phyloP scores from a whole-genome alignment of 2,888 invertebrate genomes.

The Melanargia galathea region DNA sequence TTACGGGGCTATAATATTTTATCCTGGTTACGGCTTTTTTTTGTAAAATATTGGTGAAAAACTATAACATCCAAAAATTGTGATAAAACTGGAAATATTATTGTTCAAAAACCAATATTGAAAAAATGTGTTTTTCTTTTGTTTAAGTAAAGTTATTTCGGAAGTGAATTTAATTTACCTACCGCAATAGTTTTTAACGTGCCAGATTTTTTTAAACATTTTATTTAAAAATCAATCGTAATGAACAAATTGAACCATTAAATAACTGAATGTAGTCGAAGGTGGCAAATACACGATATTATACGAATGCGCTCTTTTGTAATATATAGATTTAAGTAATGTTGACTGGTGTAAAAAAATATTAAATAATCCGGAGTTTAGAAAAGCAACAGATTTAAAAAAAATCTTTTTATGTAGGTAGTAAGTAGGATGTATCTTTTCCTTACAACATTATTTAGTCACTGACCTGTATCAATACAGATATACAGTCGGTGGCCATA shows the following conservation, averaged over 20 bases:
- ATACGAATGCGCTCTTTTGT: slow-evolving; percentile 16
- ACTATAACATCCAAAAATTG: background rate
- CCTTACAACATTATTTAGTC: too few relatives aligned
- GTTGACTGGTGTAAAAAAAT: slow-evolving; percentile 39
- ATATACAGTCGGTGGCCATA: too few relatives aligned
- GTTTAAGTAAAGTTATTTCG: background rate
- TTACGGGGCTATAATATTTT: background rate
- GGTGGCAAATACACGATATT: too few relatives aligned
- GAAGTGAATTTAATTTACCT: background rate
- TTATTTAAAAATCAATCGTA: too few relatives aligned
- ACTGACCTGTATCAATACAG: too few relatives aligned
- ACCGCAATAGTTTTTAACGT: background rate
- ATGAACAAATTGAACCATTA: too few relatives aligned
- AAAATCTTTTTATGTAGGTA: too few relatives aligned
- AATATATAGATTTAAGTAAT: slow-evolving; percentile 15
- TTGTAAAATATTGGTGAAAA: background rate
- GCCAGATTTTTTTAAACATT: too few relatives aligned
- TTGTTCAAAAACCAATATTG: background rate
- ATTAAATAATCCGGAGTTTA: slow-evolving; percentile 67
- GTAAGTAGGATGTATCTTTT: too few relatives aligned
- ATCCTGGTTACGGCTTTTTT: background rate
- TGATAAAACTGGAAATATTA: slow-evolving; percentile 1
- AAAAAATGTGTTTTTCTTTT: background rate
- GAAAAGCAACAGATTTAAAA: slow-evolving; percentile 41
- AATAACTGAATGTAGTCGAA: too few relatives aligned